Evolutionary conservation across 2,797 vertebrate species (phyloP).

Genomic region (Brachyalestes nurse): DNA sequence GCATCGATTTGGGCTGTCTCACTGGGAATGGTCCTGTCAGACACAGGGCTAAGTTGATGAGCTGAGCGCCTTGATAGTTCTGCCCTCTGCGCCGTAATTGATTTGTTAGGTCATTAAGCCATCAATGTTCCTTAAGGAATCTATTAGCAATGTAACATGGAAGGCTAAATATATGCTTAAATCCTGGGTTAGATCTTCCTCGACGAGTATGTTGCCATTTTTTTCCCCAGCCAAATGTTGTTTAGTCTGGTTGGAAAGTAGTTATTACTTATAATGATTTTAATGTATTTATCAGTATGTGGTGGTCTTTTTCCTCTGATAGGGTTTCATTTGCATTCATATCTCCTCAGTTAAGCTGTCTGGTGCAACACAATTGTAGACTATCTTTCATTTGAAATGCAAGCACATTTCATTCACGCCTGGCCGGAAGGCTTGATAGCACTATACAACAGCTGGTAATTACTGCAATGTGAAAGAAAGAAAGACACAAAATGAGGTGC

Average conservation of each 20-base stretch:
- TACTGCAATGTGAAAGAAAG: slow-evolving; percentile 32
- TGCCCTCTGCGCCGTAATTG: slow-evolving; percentile 2
- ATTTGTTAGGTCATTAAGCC: slow-evolving; percentile 30
- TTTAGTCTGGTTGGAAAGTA: neutral
- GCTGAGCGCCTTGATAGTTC: slow-evolving; percentile 3
- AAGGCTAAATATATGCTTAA: neutral
- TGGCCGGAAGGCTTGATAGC: slow-evolving; percentile 45
- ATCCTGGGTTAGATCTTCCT: neutral
- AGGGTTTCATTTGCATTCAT: slow-evolving; percentile 26
- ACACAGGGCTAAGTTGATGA: neutral
- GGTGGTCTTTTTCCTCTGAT: slow-evolving; percentile 7
- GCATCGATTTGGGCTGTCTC: slow-evolving; percentile 9
- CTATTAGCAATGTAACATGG: neutral
- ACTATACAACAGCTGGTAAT: slow-evolving; percentile 57
- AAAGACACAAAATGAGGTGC: slow-evolving; percentile 35
- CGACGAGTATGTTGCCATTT: neutral
- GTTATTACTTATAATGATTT: neutral
- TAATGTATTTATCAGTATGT: neutral
- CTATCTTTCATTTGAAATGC: slow-evolving; percentile 34
- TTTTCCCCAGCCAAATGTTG: too few relatives aligned
- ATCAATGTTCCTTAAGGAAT: slow-evolving; percentile 13
- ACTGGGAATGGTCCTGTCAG: slow-evolving; percentile 20
- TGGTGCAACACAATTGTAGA: slow-evolving; percentile 4
- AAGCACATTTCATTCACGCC: slow-evolving; percentile 46
- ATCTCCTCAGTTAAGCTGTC: slow-evolving; percentile 22